Conservation (phyloP, 1,140 invertebrate species). For the Macrosteles quadrilineatus region DNA sequence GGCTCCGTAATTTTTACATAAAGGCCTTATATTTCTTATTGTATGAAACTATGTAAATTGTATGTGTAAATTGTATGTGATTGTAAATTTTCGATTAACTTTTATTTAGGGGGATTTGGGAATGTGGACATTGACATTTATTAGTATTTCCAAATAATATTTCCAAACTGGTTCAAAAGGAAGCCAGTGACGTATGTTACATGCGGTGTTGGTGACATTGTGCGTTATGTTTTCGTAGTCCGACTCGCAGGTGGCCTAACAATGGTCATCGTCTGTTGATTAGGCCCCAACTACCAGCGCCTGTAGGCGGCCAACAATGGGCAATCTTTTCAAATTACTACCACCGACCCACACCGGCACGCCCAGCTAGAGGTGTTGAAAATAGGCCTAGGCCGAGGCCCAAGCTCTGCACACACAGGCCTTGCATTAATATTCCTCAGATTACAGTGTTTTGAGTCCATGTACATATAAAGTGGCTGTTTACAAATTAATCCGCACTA, state of each 20-base stretch:
- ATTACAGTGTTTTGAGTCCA: constrained; percentile 9
- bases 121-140: too few relatives aligned
- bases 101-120: too few relatives aligned
- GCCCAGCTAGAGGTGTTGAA: constrained; percentile 25
- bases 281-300: constrained; percentile 24
- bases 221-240: too few relatives aligned
- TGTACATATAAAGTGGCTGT: constrained; percentile 7
- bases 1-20: too few relatives aligned
- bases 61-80: too few relatives aligned
- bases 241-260: constrained; percentile 20
- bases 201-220: too few relatives aligned
- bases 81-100: too few relatives aligned
- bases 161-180: too few relatives aligned
- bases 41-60: too few relatives aligned
- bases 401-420: not conserved
- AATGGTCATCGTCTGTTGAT: constrained; percentile 21
- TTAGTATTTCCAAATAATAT: too few relatives aligned
- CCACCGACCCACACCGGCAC: constrained; percentile 17
- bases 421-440: not conserved
- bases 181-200: too few relatives aligned
- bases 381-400: constrained; percentile 19
- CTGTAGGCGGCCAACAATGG: constrained; percentile 30
- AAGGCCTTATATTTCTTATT: too few relatives aligned
- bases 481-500: not conserved
- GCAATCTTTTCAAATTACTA: constrained; percentile 31